Evolutionary conservation across 2,888 invertebrate genomes (phyloP).

Genomic region (Patella pellucida): DNA sequence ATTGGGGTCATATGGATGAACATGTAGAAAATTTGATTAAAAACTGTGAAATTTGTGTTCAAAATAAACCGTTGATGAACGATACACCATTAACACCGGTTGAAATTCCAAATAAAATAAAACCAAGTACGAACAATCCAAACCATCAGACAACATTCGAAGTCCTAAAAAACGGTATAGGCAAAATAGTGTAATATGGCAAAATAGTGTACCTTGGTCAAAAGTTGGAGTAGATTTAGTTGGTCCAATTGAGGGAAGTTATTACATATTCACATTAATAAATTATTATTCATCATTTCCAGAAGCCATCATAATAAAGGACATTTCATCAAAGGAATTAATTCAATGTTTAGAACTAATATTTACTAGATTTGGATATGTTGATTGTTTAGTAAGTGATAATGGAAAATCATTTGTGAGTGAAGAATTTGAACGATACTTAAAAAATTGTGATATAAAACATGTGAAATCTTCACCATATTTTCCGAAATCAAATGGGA

Average conservation of each 20-base stretch:
- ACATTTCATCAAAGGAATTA: background rate
- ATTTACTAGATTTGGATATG: background rate
- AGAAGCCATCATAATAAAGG: background rate
- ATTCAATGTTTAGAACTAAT: background rate
- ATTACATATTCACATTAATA: background rate
- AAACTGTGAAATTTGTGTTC: background rate
- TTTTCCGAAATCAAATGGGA: slow-evolving; percentile 2
- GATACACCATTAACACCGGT: background rate
- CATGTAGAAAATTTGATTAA: background rate
- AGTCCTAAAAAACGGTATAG: too few species aligned
- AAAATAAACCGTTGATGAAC: background rate
- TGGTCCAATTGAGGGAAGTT: background rate
- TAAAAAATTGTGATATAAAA: background rate
- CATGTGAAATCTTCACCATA: background rate
- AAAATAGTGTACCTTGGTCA: background rate
- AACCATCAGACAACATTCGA: too few species aligned
- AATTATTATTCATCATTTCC: background rate
- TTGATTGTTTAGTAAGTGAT: slow-evolving; percentile 6
- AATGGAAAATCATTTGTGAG: slow-evolving; percentile 2
- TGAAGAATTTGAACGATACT: background rate
- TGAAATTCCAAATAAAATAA: background rate
- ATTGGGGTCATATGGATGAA: background rate
- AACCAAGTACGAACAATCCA: too few species aligned
- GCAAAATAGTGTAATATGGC: too few species aligned
- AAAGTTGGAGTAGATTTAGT: slow-evolving; percentile 3